These are phyloP conservation scores for Synanthedon formicaeformis DNA, from an alignment of 2,888 invertebrate species.

Conservation along the genomic window DNA sequence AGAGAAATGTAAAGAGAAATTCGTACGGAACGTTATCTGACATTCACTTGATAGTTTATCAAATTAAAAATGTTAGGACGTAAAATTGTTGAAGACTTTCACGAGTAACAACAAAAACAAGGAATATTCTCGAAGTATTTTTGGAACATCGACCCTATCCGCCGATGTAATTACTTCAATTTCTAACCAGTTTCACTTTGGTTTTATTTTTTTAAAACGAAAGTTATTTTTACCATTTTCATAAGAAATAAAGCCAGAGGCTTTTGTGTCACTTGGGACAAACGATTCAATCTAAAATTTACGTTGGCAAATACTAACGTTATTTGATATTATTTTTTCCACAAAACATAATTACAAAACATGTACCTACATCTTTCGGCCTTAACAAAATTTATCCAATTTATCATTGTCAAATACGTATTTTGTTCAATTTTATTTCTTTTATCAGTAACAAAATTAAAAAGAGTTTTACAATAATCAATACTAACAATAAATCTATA, in stretches of 20 bases:
- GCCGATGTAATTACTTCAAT: conserved; percentile 10
- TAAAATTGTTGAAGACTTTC: no score
- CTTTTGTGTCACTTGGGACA: conserved; percentile 24
- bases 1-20: neutral
- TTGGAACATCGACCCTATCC: neutral
- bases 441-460: no score
- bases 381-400: no score
- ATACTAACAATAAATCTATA: no score
- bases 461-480: no score
- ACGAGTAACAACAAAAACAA: no score
- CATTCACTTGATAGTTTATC: no score
- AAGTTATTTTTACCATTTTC: conserved; percentile 33
- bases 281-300: conserved; percentile 38
- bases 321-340: neutral
- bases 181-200: conserved; percentile 13
- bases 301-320: conserved; percentile 10
- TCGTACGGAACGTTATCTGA: neutral
- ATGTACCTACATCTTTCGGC: no score
- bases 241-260: conserved; percentile 35
- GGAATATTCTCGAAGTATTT: neutral
- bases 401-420: no score
- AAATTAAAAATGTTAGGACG: no score
- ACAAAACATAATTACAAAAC: no score
- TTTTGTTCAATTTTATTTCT: no score
- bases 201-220: conserved; percentile 19